These are phyloP conservation scores for Catocala nupta DNA, from an alignment of 2,888 invertebrate species.

Conservation along the genomic window DNA sequence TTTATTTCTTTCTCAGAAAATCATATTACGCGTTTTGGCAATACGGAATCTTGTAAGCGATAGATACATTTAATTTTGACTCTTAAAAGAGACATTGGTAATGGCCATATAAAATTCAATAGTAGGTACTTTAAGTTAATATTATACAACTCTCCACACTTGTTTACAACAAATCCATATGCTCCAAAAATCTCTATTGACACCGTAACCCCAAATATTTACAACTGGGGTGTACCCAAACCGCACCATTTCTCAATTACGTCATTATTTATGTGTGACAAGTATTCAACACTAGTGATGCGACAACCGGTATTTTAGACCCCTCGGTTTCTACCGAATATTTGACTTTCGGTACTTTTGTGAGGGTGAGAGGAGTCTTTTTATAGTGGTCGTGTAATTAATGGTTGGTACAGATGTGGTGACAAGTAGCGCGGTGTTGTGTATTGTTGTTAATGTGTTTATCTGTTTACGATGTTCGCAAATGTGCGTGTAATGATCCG, in stretches of 20 bases:
- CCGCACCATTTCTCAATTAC: conserved; percentile 79
- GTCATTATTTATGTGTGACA: conserved; percentile 83
- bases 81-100: background rate
- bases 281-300: conserved; percentile 63
- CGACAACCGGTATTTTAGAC: conserved; percentile 46
- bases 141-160: conserved; percentile 16
- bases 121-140: conserved; percentile 1
- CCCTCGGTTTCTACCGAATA: conserved; percentile 27
- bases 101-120: background rate
- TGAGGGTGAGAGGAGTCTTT: conserved; percentile 33
- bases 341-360: conserved; percentile 17
- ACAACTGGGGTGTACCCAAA: conserved; percentile 53
- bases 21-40: no score
- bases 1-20: no score
- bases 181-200: conserved; percentile 38
- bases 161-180: conserved; percentile 44
- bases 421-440: conserved; percentile 55
- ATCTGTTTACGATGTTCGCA: conserved; percentile 67
- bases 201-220: conserved; percentile 47
- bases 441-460: conserved; percentile 64
- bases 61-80: no score
- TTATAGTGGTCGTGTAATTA: conserved; percentile 46
- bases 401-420: conserved; percentile 64
- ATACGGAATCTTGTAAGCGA: no score
- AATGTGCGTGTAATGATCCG: conserved; percentile 73